Base-by-base conservation (phyloP, 2,888 invertebrate genomes). In the Hylaea fasciaria region DNA sequence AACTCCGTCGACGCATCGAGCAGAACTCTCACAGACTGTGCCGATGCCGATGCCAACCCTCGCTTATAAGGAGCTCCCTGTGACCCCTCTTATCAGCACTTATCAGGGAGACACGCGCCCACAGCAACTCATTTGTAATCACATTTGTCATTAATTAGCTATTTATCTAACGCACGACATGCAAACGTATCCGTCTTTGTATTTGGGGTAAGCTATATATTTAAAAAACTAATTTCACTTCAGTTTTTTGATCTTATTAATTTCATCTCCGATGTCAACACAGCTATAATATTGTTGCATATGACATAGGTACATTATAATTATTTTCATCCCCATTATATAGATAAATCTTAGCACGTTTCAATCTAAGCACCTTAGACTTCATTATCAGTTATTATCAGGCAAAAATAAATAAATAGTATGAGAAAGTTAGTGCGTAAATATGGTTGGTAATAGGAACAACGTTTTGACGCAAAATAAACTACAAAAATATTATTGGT, bases 41-140 rank as follows among this genome's bases (percentile, higher is more conserved):
- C 72, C 72, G 73, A 65, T 65, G 63, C 53, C 56, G 65, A 72
- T 71, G 71, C 71, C 68, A 68, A 55, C 68, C 71, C 78, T 67
- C 75, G 75, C 76, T 87, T 77, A 91, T 90, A 91, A 87, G 78
- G 75, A 73, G 80, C 77, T 81, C 77, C 85, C 87, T 82, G 77
- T 87, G 91, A 89, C 91, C 90, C 73, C 63, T 58, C 72, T 82
- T 89, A 91, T 89, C 89, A 68, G 67, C 22, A 22, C 22, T 22
- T 22, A 22, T 22, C 22, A 22, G 55, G 66, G 62, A 73, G 77
- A 90, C 91, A 91, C 91, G 91, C 89, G 91, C 83, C 87, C 73
- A 71, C 70, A 67, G 62, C 65, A 65, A 64, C 72, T 65, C 66
- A 73, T 74, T 72, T 72, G 68, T 74, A 70, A 65, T 77, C 63